Base-by-base conservation (phyloP, 2,888 invertebrate species). In the Acronicta aceris region DNA sequence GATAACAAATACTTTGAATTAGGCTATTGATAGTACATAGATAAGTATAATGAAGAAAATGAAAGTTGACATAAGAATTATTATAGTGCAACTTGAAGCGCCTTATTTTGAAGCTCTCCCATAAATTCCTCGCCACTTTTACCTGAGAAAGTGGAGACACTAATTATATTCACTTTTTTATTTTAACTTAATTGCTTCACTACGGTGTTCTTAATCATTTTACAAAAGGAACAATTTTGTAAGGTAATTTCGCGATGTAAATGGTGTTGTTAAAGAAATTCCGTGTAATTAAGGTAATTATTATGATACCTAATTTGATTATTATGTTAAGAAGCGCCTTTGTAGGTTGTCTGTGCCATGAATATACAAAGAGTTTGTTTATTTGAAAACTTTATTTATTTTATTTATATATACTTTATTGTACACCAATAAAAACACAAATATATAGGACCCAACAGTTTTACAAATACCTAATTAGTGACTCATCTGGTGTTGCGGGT, bases 121-220 rank as follows among this genome's bases (percentile, higher is more conserved):
- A 60, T 73, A 73, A 76, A 76, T 76, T 56, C 16, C 48, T 13
- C 27, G 48, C 53, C 59, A 68, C 74, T 67, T 55, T 62, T 47
- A 71, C 59, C 71, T 71, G 56, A 46, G 27, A 41, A 61, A 59
- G 68, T 43, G 65, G 61, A 54, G 72, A 65, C 65, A 59, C 71
- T 67, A 61, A 74, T 79, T 78, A 76, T 68, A 71, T 71, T 58
- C 69, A 63, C 45, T 52, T 63, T 64, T 62, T 66, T 67, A 59
- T 60, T 68, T 64, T 46, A 51, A 59, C 53, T 72, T 82, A 80
- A 82, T 82, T 76, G 59, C 65, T 61, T 54, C 50, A 58, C 55
- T 57, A 52, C 60, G 46, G 58, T 27, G 10, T 65, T 61, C 21
- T 38, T 62, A 12, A 42, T 67, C 25, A 53, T 60, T 36, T 43